Percentiles rank a stretch among this genome's conserved stretches.
Evolutionary conservation across 2,113 vertebrate species (phyloP).

Genomic region (Brachyhypopomus occidentalis): DNA sequence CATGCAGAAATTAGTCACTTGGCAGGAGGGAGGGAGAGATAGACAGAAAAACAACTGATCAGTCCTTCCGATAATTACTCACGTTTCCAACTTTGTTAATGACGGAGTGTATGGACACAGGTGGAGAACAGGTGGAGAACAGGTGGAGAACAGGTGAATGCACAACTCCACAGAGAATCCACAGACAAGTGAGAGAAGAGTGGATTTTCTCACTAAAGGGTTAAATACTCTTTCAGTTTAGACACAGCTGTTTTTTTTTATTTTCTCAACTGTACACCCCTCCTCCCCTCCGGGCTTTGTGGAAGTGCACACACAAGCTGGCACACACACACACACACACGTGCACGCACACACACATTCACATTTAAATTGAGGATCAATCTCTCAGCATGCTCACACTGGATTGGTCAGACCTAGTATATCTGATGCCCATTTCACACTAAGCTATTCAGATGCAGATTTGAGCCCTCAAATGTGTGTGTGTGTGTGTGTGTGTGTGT

Average conservation of each 20-base stretch:
- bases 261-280: neutral
- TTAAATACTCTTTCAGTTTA: neutral
- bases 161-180: conserved; percentile 16
- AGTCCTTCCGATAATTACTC: no score
- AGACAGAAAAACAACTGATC: neutral
- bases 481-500: conserved; percentile 12
- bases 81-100: no score
- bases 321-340: conserved; percentile 28
- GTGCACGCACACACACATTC: conserved; percentile 18
- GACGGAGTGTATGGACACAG: no score
- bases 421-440: conserved; percentile 33
- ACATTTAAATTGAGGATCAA: conserved; percentile 26
- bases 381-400: conserved; percentile 28
- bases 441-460: conserved; percentile 12
- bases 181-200: conserved; percentile 35
- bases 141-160: conserved; percentile 61
- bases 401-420: conserved; percentile 27
- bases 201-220: conserved; percentile 3
- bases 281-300: neutral
- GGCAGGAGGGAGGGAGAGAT: neutral
- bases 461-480: neutral
- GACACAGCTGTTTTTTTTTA: conserved; percentile 39
- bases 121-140: no score
- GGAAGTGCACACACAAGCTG: neutral
- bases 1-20: neutral